Base-by-base conservation (phyloP, 2,797 vertebrate species). In the Gymnoscopelus braueri region DNA sequence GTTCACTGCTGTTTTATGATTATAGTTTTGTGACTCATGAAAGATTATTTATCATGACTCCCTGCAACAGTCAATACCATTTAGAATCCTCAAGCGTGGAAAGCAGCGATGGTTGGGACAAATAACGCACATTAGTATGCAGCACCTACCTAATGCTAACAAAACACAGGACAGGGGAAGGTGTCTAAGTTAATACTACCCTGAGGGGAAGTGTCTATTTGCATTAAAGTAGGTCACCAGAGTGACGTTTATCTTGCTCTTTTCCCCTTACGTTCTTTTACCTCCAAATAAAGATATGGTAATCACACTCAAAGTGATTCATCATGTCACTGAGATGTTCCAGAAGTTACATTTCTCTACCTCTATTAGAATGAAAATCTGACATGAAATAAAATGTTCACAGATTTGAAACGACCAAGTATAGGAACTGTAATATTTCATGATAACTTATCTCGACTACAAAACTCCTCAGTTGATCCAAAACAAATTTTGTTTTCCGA, bases 111-210 rank as follows among this genome's bases (percentile, higher is more conserved):
- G 65, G 58, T 58, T 68, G 65, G 73, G 81, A 80, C 69, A 80
- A 80, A 82, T 73, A 60, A 60, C 60, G 70, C 9, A 60, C 35
- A 79, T 85, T 79, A 67, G 63, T 65, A 72, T 78, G 65, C 69
- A 62, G 51, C 72, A 60, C 80, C 73, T 78, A 62, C 80, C 74
- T 76, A 70, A 81, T 67, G 75, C 66, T 59, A 32, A 26, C 67
- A 71, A 77, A 71, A 72, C 72, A 72, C 60, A 72, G 67, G 63
- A 69, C 49, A 54, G 50, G 63, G 53, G 44, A 59, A 72, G 68
- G 67, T 68, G 57, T 75, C 65, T 72, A 47, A 65, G 55, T 79
- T 78, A 75, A 86, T 77, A 51, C 60, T 61, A 66, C 75, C 73
- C 74, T 61, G 54, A 72, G 62, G 70, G 53, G 23, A 39, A 48